A percentile compares a stretch with the other conserved stretches of the same genome.
Evolutionary conservation across 2,797 vertebrate genomes (phyloP).

Genomic region (Martes flavigula): DNA sequence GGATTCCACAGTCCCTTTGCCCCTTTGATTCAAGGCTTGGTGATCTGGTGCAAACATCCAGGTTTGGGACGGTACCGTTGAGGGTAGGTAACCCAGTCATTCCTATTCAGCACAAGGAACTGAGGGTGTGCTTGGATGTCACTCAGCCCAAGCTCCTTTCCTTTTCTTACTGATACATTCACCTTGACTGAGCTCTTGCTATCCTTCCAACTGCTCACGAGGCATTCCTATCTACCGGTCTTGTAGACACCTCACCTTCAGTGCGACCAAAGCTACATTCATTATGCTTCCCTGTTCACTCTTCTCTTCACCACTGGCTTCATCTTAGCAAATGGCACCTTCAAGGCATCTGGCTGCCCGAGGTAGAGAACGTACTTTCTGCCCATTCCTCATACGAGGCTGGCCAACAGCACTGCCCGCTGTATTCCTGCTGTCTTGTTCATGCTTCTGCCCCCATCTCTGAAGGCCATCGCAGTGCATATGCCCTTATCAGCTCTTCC

Average conservation of each 20-base stretch:
- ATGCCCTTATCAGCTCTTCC: neutral
- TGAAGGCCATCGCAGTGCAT: neutral
- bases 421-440: neutral
- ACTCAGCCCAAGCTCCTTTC: neutral
- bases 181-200: neutral
- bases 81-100: neutral
- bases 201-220: neutral
- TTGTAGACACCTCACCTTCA: rapidly evolving
- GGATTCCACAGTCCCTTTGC: neutral
- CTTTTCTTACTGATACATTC: neutral
- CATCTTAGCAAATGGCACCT: rapidly evolving
- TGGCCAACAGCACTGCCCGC: neutral
- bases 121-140: neutral
- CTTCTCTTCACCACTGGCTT: neutral
- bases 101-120: neutral
- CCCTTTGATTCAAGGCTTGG: neutral
- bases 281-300: rapidly evolving
- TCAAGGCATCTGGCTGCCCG: neutral
- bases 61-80: rapidly evolving
- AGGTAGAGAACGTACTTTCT: neutral
- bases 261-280: neutral
- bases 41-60: neutral
- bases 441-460: neutral
- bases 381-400: rapidly evolving
- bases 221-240: neutral